Conservation (phyloP, 2,888 invertebrate species). For the Hetaerina titia region DNA sequence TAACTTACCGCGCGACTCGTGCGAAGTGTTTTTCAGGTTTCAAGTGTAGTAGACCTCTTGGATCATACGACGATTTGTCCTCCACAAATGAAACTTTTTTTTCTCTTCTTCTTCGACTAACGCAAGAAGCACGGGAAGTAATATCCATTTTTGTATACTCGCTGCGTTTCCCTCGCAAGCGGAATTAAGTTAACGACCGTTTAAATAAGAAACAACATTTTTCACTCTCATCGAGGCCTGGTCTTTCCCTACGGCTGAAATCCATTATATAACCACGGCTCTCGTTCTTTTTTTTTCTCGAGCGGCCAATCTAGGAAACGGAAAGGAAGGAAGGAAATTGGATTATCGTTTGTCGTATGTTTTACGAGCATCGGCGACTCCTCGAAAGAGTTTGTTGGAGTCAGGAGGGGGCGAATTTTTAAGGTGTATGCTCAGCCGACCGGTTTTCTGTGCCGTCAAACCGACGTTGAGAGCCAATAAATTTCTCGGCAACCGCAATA, state of each 20-base stretch:
- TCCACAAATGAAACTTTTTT: too few relatives aligned
- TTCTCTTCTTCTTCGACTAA: too few relatives aligned
- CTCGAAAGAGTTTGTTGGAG: constrained; percentile 43
- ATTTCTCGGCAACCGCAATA: constrained; percentile 61
- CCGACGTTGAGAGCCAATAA: constrained; percentile 58
- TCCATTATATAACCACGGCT: not conserved
- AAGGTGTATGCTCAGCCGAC: constrained; percentile 46
- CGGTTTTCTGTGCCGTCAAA: constrained; percentile 61
- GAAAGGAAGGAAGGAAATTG: constrained; percentile 56
- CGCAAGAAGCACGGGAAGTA: too few relatives aligned
- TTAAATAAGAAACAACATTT: not conserved
- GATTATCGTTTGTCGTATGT: constrained; percentile 65
- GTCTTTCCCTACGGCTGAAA: not conserved
- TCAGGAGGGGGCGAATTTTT: constrained; percentile 47
- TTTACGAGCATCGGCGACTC: constrained; percentile 56
- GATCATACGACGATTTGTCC: too few relatives aligned
- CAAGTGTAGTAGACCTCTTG: too few relatives aligned
- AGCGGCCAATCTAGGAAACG: constrained; percentile 51
- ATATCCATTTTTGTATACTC: not conserved
- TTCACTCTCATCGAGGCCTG: not conserved
- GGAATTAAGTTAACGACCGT: not conserved
- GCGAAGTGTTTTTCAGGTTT: too few relatives aligned
- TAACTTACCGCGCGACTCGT: too few relatives aligned
- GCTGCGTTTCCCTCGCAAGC: not conserved
- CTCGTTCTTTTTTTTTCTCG: not conserved